Base-by-base conservation (phyloP, 2,888 invertebrate genomes). In the Torymus tubicola region DNA sequence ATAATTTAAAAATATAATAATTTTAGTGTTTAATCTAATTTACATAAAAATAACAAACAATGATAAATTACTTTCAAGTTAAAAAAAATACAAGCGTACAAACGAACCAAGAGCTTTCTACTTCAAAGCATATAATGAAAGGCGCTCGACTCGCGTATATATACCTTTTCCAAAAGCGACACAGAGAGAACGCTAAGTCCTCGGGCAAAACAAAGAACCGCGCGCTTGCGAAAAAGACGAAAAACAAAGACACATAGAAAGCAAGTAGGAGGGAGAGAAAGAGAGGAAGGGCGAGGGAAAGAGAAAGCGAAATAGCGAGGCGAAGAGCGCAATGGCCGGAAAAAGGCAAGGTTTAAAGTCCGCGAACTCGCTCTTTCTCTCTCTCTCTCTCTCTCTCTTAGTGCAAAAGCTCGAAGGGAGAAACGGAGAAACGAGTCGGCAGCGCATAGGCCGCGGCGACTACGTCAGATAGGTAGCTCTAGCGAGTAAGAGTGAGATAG, bases 311-410 rank as follows among this genome's bases (percentile, higher is more conserved):
- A 31, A 73, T 16, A 63, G 57, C 18, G 21, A 52, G 61, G 31
- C n/a, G 8, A 42, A 42, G 42, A 42, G 73, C 21, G 70, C 50
- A 70, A 71, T 71, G 52, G 64, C 58, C 58, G 60, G 52, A 71
- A 67, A 78, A 72, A 57, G 63, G 65, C 21, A 53, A 55, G 55
- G 64, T 71, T 80, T 76, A 55, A 58, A 74, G 58, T n/a, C 42
- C 64, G 73, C 64, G 64, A 65, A 70, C 50, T 70, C 53, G 53
- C n/a, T 42, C 8, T 21, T 8, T 24, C 53, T 16, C 1, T 21
- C 42, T 31, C 31, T 42, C 42, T 42, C 42, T 42, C 42, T 5
- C 10, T 42, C 42, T 42, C 42, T 42, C 42, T 42, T 42, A 42
- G 42, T 8, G 63, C 42, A 31, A 76, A 69, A 69, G 76, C 68